phyloP scores from a whole-genome alignment of 2,888 invertebrate species.

The Hyposoter dolosus region DNA sequence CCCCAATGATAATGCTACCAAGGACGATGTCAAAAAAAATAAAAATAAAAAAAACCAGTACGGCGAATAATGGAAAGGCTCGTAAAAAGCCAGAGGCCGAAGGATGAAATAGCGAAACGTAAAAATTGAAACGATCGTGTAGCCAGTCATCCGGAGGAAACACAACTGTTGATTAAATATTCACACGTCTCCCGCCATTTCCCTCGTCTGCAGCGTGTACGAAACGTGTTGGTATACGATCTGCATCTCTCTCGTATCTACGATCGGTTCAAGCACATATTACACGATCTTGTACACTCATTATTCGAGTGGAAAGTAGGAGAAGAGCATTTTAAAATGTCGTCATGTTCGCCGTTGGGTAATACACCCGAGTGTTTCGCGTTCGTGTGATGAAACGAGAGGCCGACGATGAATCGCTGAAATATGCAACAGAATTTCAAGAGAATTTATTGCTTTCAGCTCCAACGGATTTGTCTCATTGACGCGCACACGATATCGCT shows the following conservation, averaged over 20 bases:
- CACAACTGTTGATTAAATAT: slow-evolving; percentile 8
- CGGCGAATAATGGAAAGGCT: not conserved
- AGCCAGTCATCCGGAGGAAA: not conserved
- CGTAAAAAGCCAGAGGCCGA: not conserved
- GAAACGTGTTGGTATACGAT: not conserved
- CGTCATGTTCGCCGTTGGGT: slow-evolving; percentile 15
- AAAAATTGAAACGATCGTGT: slow-evolving; percentile 6
- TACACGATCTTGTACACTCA: not conserved
- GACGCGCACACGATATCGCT: not conserved
- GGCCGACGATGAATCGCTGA: slow-evolving; percentile 22
- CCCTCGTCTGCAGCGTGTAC: not conserved
- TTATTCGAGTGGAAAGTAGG: slow-evolving; percentile 20
- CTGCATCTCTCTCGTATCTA: not conserved
- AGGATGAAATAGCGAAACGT: not conserved
- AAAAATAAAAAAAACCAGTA: not conserved
- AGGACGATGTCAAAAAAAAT: not conserved
- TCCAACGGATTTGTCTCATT: not conserved
- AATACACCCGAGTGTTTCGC: slow-evolving; percentile 43
- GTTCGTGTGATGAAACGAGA: not conserved
- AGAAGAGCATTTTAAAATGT: slow-evolving; percentile 43
- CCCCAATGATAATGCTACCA: not conserved
- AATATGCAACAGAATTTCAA: slow-evolving; percentile 39
- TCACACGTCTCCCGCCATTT: slow-evolving; percentile 23
- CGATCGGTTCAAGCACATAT: not conserved
- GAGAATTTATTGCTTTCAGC: not conserved